Evolutionary conservation across 2,797 vertebrate species (phyloP).

Genomic region (Siniperca obscura): DNA sequence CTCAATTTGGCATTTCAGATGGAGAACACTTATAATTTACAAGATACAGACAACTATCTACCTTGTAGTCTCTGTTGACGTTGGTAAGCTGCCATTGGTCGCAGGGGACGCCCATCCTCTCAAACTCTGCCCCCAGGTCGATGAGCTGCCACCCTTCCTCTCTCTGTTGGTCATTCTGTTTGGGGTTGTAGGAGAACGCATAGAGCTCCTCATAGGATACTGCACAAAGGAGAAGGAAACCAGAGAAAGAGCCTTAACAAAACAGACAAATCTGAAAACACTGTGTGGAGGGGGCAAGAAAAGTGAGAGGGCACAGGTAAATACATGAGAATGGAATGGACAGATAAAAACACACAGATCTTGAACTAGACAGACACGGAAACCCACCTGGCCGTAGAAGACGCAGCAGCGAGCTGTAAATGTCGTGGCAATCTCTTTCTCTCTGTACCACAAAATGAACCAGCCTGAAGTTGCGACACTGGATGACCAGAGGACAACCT

Average conservation of each 20-base stretch:
- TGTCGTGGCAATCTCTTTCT: constrained; percentile 96
- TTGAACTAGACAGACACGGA: neutral
- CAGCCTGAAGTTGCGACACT: constrained; percentile 95
- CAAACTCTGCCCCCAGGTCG: constrained; percentile 91
- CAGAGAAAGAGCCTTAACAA: constrained; percentile 11
- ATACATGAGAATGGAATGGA: neutral
- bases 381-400: constrained; percentile 91
- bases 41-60: constrained; percentile 1
- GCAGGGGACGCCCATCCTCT: constrained; percentile 95
- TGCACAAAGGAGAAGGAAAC: constrained; percentile 60
- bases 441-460: constrained; percentile 95
- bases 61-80: constrained; percentile 96
- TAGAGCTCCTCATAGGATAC: constrained; percentile 93
- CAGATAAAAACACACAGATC: neutral
- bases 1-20: neutral
- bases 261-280: neutral
- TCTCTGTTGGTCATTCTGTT: constrained; percentile 94
- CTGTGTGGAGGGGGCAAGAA: neutral
- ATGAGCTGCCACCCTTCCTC: constrained; percentile 95
- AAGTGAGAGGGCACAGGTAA: too few relatives aligned
- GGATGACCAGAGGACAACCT: constrained; percentile 96
- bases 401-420: constrained; percentile 96
- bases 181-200: constrained; percentile 98
- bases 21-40: neutral
- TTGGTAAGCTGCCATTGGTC: constrained; percentile 95